phyloP scores from a whole-genome alignment of 1,140 invertebrate genomes.

The Coenobita brevimanus region DNA sequence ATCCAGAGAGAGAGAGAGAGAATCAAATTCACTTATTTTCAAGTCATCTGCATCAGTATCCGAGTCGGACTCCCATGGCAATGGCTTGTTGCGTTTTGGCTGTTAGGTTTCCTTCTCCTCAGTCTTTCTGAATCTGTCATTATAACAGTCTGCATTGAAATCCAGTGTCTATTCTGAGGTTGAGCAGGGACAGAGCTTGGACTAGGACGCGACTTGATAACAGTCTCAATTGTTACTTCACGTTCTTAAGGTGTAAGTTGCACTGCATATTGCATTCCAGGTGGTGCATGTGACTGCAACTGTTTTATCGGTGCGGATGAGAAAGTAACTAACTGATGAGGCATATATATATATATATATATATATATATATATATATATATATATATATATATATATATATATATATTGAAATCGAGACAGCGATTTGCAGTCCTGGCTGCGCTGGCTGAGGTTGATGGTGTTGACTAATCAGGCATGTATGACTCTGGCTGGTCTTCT shows the following conservation, averaged over 20 bases:
- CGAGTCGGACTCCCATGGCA: too few relatives aligned
- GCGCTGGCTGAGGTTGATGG: too few relatives aligned
- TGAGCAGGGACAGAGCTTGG: background rate
- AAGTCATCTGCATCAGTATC: too few relatives aligned
- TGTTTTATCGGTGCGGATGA: background rate
- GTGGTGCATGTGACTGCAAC: slow-evolving; percentile 21
- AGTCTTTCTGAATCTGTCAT: background rate
- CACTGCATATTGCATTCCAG: slow-evolving; percentile 12
- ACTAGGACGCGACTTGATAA: slow-evolving; percentile 22
- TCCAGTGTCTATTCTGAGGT: slow-evolving; percentile 3
- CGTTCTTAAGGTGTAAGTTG: background rate
- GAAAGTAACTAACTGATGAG: background rate
- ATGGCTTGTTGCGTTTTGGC: too few relatives aligned
- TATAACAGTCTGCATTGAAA: slow-evolving; percentile 18
- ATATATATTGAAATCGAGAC: background rate
- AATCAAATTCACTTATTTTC: too few relatives aligned
- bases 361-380: background rate
- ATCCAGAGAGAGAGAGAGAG: too few relatives aligned
- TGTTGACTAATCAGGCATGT: too few relatives aligned
- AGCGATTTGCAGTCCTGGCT: too few relatives aligned
- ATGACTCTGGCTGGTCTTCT: too few relatives aligned
- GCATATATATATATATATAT: slow-evolving; percentile 31
- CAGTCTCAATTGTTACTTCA: slow-evolving; percentile 2
- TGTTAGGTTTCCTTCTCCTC: too few relatives aligned
- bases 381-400: slow-evolving; percentile 28